A percentile compares a stretch with the other conserved stretches of the same genome.
phyloP scores from a whole-genome alignment of 2,797 vertebrate species.

The Menidia menidia region DNA sequence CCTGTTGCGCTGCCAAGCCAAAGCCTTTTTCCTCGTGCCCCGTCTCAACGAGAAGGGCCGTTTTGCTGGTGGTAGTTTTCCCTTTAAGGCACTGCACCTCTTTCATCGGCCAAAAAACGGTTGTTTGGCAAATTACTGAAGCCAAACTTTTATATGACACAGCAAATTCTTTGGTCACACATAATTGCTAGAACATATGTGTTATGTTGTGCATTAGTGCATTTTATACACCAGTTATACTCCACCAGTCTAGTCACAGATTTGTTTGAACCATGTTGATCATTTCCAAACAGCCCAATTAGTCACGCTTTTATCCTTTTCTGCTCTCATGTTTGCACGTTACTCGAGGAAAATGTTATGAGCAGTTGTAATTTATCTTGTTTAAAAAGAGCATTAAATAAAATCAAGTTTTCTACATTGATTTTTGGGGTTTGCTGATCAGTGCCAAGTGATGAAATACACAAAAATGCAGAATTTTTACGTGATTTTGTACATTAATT shows the following conservation, averaged over 20 bases:
- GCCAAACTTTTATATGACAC: slow-evolving; percentile 48
- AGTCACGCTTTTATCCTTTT: slow-evolving; percentile 31
- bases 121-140: slow-evolving; percentile 52
- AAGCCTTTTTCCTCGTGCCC: slow-evolving; percentile 42
- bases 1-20: slow-evolving; percentile 56
- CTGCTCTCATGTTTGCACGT: not conserved
- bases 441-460: too few relatives aligned
- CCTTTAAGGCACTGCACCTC: slow-evolving; percentile 12
- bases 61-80: slow-evolving; percentile 45
- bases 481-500: not conserved
- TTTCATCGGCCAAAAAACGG: slow-evolving; percentile 52
- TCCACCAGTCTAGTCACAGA: slow-evolving; percentile 43
- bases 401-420: too few relatives aligned
- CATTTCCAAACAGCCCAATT: slow-evolving; percentile 47
- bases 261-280: slow-evolving; percentile 53
- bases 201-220: slow-evolving; percentile 33
- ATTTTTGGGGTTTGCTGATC: too few relatives aligned
- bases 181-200: slow-evolving; percentile 43
- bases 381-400: too few relatives aligned
- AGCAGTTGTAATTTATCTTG: not conserved
- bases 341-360: too few relatives aligned
- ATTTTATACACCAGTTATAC: slow-evolving; percentile 44
- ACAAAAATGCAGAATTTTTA: too few relatives aligned
- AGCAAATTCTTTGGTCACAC: slow-evolving; percentile 48
- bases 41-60: slow-evolving; percentile 42